phyloP scores from a whole-genome alignment of 35 echinoderm and acorn worm species.

The Anneissia japonica region DNA sequence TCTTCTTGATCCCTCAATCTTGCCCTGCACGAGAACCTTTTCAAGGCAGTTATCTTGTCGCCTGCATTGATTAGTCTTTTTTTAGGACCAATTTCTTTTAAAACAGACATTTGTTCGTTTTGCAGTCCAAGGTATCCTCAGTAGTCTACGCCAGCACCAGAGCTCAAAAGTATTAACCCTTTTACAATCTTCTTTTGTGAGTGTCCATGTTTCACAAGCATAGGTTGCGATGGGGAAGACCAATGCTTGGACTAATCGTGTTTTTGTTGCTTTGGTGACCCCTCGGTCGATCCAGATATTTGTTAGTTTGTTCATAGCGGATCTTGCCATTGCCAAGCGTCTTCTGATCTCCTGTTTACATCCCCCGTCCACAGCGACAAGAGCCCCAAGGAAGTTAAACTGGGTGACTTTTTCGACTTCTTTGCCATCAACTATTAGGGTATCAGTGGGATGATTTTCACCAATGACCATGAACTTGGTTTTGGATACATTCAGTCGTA shows the following conservation, averaged over 20 bases:
- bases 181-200: background rate
- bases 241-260: background rate
- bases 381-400: conserved; percentile 26
- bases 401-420: conserved; percentile 9
- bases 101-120: no score
- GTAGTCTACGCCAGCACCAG: no score
- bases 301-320: conserved; percentile 4
- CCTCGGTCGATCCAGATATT: conserved; percentile 20
- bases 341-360: conserved; percentile 14
- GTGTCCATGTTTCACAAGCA: conserved; percentile 4
- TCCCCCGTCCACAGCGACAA: background rate
- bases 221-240: background rate
- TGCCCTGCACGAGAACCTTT: background rate
- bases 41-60: background rate
- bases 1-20: conserved; percentile 6
- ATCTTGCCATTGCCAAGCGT: background rate
- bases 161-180: no score
- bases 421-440: conserved; percentile 8
- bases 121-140: no score
- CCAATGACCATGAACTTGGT: conserved; percentile 17
- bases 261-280: conserved; percentile 7
- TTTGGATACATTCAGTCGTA: conserved; percentile 13
- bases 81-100: no score
- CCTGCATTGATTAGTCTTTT: no score
- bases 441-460: background rate